These are phyloP conservation scores for Eudemis profundana DNA, from an alignment of 2,888 invertebrate genomes.

Conservation along the genomic window DNA sequence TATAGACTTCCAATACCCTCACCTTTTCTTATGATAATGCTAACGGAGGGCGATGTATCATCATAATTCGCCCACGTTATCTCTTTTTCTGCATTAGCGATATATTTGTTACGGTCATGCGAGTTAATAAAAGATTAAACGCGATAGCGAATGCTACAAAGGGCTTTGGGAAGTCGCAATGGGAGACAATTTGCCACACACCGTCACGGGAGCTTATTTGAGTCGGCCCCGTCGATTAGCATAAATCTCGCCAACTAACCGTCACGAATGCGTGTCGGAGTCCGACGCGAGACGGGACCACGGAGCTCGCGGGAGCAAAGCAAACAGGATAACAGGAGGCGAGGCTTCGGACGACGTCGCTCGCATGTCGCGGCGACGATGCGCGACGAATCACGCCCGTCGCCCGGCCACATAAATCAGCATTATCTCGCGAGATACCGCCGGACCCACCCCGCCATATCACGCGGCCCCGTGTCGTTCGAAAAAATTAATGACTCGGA, in stretches of 20 bases:
- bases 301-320: slow-evolving; percentile 60
- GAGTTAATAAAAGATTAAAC: slow-evolving; percentile 63
- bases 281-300: slow-evolving; percentile 51
- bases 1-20: slow-evolving; percentile 28
- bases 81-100: slow-evolving; percentile 58
- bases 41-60: slow-evolving; percentile 39
- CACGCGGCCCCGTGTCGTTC: slow-evolving; percentile 83
- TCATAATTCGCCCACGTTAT: slow-evolving; percentile 49
- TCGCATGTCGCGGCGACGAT: slow-evolving; percentile 69
- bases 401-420: slow-evolving; percentile 83
- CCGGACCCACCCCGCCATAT: slow-evolving; percentile 80
- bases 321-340: slow-evolving; percentile 68
- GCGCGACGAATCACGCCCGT: slow-evolving; percentile 83
- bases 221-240: slow-evolving; percentile 82
- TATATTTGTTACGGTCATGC: slow-evolving; percentile 59
- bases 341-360: slow-evolving; percentile 60
- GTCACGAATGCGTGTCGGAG: slow-evolving; percentile 77
- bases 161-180: slow-evolving; percentile 73
- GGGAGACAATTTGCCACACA: slow-evolving; percentile 82
- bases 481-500: slow-evolving; percentile 86
- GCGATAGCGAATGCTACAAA: slow-evolving; percentile 66
- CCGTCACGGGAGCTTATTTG: slow-evolving; percentile 81
- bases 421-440: slow-evolving; percentile 85
- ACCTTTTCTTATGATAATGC: slow-evolving; percentile 44
- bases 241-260: slow-evolving; percentile 85